Evolutionary conservation across 2,888 invertebrate species (phyloP), one percentile per base, ranked within the genome.

Genomic region (Harpalus rufipes): DNA sequence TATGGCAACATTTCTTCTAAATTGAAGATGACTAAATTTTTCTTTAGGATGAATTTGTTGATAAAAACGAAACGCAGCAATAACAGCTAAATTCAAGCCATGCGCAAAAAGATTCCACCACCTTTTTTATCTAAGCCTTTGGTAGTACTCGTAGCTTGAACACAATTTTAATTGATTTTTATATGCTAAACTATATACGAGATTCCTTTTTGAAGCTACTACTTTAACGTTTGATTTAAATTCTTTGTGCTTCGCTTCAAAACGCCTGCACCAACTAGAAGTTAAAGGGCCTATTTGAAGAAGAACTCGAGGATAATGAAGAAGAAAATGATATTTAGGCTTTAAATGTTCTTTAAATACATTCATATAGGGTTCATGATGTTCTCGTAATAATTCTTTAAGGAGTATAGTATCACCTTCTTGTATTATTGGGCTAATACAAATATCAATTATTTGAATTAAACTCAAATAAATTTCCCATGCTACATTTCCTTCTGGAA

Each of bases 201-300:
- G 82, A 85, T 87, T 87, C 72, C 63, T 81, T 25, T 86, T 81
- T 18, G 85, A 78, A 21, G 83, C 61, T 16, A 82, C 85, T 85
- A 58, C 65, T 78, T 81, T 84, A 7, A 85, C 85, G 41, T 85
- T 76, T 16, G 58, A 59, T 86, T 87, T 88, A 14, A 87, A 81
- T 68, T 87, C 85, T 21, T 85, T 84, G 81, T 88, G 87, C 58
- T 88, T 88, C 3, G 86, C 87, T 86, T 88, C 88, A 84, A 86
- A 87, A n/a, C 86, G 81, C 86, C 87, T 87, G 4, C 84, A 86
- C 85, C 87, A 87, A 8, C 86, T 32, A 39, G 79, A 58, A 44
- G 78, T 86, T 16, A 87, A 16, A 10, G 87, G 87, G 6, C 88
- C 87, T 76, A 87, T 68, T 61, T 85, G 82, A 21, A 72, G 25